These are phyloP conservation scores for Hippoglossus hippoglossus DNA, from an alignment of 2,797 vertebrate genomes.

Conservation along the genomic window DNA sequence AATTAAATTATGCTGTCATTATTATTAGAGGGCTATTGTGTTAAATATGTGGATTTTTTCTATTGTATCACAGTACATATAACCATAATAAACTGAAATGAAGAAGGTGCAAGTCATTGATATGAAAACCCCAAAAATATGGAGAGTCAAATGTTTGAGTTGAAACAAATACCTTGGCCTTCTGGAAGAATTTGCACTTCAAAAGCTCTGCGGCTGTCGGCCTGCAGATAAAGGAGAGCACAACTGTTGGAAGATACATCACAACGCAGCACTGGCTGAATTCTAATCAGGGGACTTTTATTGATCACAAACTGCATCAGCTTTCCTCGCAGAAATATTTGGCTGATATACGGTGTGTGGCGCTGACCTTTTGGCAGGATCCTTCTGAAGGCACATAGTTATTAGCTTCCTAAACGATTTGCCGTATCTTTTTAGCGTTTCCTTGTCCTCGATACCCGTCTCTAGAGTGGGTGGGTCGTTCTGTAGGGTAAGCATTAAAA, in stretches of 20 bases:
- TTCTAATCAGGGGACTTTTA: slow-evolving; percentile 22
- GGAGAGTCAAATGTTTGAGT: slow-evolving; percentile 35
- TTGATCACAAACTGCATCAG: slow-evolving; percentile 29
- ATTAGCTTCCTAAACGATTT: slow-evolving; percentile 98
- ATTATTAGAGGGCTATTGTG: too few species aligned
- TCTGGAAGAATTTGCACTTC: slow-evolving; percentile 99
- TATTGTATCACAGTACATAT: too few species aligned
- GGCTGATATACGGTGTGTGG: background rate
- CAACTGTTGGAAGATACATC: background rate
- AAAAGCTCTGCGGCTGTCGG: slow-evolving; percentile 98
- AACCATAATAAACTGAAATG: too few species aligned
- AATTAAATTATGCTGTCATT: too few species aligned
- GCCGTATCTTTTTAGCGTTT: slow-evolving; percentile 96
- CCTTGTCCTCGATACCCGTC: slow-evolving; percentile 97
- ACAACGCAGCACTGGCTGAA: slow-evolving; percentile 18
- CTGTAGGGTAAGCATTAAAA: slow-evolving; percentile 97
- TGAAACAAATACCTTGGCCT: slow-evolving; percentile 94
- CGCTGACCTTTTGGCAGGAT: slow-evolving; percentile 95
- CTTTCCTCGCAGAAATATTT: slow-evolving; percentile 10
- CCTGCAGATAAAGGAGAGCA: slow-evolving; percentile 82
- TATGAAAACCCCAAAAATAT: slow-evolving; percentile 1
- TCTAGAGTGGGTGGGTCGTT: slow-evolving; percentile 96
- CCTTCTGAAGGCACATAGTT: slow-evolving; percentile 98
- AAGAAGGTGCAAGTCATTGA: too few species aligned
- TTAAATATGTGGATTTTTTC: too few species aligned